Conservation (phyloP, 2,113 vertebrate genomes). For the rat (Rattus norvegicus) region DNA sequence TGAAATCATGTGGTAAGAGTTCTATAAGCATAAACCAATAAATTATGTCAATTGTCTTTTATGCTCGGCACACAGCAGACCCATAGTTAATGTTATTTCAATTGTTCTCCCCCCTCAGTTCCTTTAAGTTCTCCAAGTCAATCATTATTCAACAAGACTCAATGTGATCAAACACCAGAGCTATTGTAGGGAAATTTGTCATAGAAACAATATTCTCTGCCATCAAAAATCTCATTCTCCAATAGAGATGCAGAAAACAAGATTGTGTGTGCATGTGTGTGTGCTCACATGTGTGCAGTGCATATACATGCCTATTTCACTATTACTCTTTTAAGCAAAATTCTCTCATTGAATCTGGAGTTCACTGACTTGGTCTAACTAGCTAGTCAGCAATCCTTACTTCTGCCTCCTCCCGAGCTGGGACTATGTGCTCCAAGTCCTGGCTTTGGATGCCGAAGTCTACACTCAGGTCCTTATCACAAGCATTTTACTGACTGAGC, state of each 20-base stretch:
- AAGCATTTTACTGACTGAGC: neutral
- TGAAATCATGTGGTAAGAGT: neutral
- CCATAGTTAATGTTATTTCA: neutral
- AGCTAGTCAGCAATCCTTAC: neutral
- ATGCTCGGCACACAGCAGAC: neutral
- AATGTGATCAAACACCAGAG: neutral
- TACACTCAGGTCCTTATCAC: neutral
- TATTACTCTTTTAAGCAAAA: neutral
- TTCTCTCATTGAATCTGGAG: neutral
- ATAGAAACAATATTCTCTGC: neutral
- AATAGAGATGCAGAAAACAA: neutral
- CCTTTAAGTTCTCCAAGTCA: neutral
- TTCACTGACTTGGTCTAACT: neutral
- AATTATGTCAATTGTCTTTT: neutral
- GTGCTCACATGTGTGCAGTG: neutral
- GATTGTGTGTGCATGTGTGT: neutral
- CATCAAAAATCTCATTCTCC: neutral
- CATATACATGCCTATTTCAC: neutral
- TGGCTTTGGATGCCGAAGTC: neutral
- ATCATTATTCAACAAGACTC: neutral
- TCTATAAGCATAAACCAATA: neutral
- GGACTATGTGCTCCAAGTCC: neutral
- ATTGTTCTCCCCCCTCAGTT: neutral
- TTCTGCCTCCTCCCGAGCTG: neutral
- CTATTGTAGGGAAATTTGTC: neutral